Conservation (phyloP, 2,797 vertebrate genomes). For the Knipowitschia caucasica region DNA sequence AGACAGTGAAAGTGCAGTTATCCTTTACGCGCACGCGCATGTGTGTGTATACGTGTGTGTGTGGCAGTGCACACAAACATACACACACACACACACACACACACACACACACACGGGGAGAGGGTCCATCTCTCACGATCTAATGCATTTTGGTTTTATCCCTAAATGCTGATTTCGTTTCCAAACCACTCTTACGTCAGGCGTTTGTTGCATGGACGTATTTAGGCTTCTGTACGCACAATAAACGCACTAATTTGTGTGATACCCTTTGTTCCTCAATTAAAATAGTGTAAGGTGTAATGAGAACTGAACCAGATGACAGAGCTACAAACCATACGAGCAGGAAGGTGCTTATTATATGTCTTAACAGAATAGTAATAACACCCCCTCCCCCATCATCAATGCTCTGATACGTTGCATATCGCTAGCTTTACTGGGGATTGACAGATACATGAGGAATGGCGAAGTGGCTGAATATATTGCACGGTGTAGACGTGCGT, state of each 20-base stretch:
- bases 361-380: background rate
- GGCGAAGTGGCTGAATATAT: conserved; percentile 6
- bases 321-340: conserved; percentile 47
- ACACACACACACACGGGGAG: conserved; percentile 2
- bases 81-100: conserved; percentile 7
- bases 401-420: background rate
- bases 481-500: conserved; percentile 9
- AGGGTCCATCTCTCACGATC: conserved; percentile 33
- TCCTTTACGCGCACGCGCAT: conserved; percentile 41
- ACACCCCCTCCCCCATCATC: background rate
- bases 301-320: conserved; percentile 31
- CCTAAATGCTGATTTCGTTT: conserved; percentile 13
- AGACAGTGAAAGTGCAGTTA: conserved; percentile 71
- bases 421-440: conserved; percentile 22
- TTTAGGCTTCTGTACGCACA: conserved; percentile 2
- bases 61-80: no score
- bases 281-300: conserved; percentile 28
- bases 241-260: background rate
- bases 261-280: conserved; percentile 4
- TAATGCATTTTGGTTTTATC: conserved; percentile 45
- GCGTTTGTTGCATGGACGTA: background rate
- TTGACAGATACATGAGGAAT: conserved; percentile 12
- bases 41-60: no score
- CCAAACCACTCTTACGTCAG: no score
- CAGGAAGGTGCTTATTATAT: conserved; percentile 8